Percentiles rank a stretch among this genome's conserved stretches.
Conservation (phyloP, 2,113 vertebrate genomes). For the Heteronetta atricapilla region DNA sequence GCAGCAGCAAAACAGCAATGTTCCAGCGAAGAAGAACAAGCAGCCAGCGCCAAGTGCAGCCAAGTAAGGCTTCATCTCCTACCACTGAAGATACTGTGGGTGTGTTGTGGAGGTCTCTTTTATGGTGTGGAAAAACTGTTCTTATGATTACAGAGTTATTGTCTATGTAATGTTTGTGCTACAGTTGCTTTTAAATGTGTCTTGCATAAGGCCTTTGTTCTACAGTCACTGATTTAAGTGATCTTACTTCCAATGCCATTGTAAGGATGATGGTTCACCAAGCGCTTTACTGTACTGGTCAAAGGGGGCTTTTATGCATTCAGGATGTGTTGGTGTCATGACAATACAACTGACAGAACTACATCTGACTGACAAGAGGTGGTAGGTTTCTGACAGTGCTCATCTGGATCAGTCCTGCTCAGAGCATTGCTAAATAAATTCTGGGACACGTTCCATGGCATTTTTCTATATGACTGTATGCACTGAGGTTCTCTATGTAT, state of each 20-base stretch:
- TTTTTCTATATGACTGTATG: background rate
- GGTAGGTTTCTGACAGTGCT: background rate
- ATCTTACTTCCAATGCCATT: background rate
- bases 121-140: background rate
- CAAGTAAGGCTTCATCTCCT: conserved; percentile 75
- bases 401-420: background rate
- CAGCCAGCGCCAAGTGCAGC: conserved; percentile 76
- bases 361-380: background rate
- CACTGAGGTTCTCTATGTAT: background rate
- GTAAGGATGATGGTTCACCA: background rate
- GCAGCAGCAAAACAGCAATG: conserved; percentile 81
- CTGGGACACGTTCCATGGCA: accelerated
- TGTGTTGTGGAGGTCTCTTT: background rate
- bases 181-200: background rate
- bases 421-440: background rate
- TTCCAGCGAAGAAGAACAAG: conserved; percentile 87
- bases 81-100: background rate
- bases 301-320: background rate
- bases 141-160: background rate
- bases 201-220: background rate
- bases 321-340: background rate
- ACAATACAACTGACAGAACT: background rate
- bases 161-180: background rate
- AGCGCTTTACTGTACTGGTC: background rate
- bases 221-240: background rate